Conservation (phyloP, 2,113 vertebrate species). For the Nycticorax nycticorax region DNA sequence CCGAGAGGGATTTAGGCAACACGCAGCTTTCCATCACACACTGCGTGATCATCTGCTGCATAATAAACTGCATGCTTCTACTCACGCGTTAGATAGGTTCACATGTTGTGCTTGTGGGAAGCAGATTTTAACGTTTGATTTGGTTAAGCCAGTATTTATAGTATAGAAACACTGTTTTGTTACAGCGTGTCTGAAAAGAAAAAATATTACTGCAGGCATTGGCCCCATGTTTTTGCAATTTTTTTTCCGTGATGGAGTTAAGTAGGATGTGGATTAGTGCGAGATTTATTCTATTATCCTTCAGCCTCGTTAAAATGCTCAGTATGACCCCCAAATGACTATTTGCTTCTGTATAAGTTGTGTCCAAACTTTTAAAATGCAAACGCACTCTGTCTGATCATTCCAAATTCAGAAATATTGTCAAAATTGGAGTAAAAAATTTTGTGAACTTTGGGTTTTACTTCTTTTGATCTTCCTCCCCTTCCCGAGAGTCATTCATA, state of each 20-base stretch:
- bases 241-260: background rate
- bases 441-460: background rate
- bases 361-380: background rate
- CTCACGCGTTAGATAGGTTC: fast-evolving
- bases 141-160: background rate
- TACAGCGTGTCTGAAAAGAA: background rate
- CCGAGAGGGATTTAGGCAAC: background rate
- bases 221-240: background rate
- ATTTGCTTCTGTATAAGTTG: background rate
- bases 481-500: background rate
- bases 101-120: background rate
- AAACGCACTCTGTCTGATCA: background rate
- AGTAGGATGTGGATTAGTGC: background rate
- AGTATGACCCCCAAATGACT: background rate
- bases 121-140: background rate
- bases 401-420: background rate
- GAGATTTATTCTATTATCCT: background rate
- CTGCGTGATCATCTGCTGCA: fast-evolving
- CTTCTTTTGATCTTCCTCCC: background rate
- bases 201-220: background rate
- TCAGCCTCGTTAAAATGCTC: background rate
- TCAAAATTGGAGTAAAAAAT: background rate
- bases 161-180: background rate
- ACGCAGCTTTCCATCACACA: background rate
- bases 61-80: background rate